Evolutionary conservation across 2,113 vertebrate species (phyloP).

Genomic region (Cichladusa arquata): DNA sequence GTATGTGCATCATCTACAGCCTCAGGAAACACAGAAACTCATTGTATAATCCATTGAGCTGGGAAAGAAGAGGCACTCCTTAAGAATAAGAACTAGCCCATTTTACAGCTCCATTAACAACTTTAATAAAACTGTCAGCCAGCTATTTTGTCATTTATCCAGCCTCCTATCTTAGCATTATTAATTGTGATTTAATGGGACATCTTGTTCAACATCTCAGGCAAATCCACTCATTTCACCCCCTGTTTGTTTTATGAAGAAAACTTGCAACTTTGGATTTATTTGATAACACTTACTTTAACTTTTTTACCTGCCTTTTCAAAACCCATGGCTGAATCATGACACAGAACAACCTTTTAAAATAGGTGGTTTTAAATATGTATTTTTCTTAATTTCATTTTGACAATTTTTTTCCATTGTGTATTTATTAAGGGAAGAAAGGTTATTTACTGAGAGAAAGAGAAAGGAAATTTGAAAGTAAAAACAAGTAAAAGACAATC

Average conservation of each 20-base stretch:
- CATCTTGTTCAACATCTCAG: neutral
- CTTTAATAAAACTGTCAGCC: conserved; percentile 18
- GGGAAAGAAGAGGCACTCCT: neutral
- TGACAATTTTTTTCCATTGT: neutral
- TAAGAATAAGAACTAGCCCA: neutral
- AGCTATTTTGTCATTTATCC: neutral
- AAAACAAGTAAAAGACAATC: neutral
- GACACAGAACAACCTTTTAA: neutral
- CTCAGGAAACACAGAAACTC: conserved; percentile 6
- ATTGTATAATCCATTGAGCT: neutral
- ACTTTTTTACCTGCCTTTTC: neutral
- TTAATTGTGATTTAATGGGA: conserved; percentile 37
- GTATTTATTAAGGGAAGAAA: neutral
- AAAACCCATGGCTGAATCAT: neutral
- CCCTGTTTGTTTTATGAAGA: neutral
- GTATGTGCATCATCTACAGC: neutral
- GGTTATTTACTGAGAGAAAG: neutral
- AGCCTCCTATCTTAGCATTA: neutral
- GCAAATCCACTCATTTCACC: neutral
- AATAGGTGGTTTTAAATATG: neutral
- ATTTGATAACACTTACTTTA: neutral
- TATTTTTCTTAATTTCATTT: neutral
- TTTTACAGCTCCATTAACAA: conserved; percentile 27
- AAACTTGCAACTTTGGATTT: neutral
- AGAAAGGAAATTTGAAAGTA: neutral